A percentile compares a stretch with the other conserved stretches of the same genome.
Conservation (phyloP, 1,140 invertebrate genomes). For the Physella acuta region DNA sequence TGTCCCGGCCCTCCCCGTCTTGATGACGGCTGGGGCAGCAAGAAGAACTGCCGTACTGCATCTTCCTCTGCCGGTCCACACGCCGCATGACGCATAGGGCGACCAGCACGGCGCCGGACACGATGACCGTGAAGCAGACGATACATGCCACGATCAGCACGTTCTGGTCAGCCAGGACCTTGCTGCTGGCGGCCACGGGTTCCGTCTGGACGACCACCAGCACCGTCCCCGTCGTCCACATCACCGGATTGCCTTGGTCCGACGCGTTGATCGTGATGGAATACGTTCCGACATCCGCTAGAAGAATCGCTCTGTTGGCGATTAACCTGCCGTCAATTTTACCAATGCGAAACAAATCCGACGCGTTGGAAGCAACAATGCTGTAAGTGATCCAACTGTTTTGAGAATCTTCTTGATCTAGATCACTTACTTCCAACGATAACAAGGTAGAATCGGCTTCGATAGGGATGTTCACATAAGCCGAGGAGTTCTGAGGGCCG, state of each 20-base stretch:
- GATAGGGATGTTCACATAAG: conserved; percentile 20
- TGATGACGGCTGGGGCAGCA: background rate
- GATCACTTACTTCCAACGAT: conserved; percentile 47
- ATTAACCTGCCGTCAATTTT: conserved; percentile 34
- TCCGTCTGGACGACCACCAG: conserved; percentile 15
- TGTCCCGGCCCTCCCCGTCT: background rate
- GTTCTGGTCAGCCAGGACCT: conserved; percentile 27
- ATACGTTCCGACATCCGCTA: conserved; percentile 30
- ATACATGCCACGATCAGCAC: conserved; percentile 32
- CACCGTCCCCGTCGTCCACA: conserved; percentile 15
- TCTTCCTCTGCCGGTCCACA: conserved; percentile 27
- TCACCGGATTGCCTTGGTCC: conserved; percentile 27
- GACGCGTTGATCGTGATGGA: conserved; percentile 31
- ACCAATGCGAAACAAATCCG: conserved; percentile 34
- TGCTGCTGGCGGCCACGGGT: background rate
- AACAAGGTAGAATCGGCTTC: conserved; percentile 15
- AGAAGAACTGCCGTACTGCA: conserved; percentile 17
- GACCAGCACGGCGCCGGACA: conserved; percentile 26
- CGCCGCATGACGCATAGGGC: conserved; percentile 28
- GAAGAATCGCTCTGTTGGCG: conserved; percentile 20
- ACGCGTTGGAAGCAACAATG: conserved; percentile 29
- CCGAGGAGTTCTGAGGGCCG: conserved; percentile 18
- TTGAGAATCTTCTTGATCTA: conserved; percentile 30
- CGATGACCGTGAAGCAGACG: conserved; percentile 30
- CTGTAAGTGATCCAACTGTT: conserved; percentile 34